Base-by-base conservation (phyloP, 1,140 invertebrate genomes). In the Euura saliciscinereae region DNA sequence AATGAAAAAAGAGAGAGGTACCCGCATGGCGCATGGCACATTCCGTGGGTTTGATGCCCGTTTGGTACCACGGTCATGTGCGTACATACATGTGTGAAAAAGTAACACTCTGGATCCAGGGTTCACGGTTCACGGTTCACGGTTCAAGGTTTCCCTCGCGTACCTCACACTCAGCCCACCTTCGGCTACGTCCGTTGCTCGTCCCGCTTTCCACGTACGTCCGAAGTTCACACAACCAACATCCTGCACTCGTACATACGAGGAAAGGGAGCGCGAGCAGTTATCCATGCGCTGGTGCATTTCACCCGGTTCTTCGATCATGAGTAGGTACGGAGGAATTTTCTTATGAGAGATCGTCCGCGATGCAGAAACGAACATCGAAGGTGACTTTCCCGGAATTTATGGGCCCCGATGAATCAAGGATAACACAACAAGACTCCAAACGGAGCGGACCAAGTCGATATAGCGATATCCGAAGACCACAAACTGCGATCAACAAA, bases 71-170 rank as follows among this genome's bases (percentile, higher is more conserved):
- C 28, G 28, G 28, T 28, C 11, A 11, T 51, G 46, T 2, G 46
- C 11, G 46, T 59, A n/a, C 6, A 59, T 59, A n/a, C n/a, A n/a
- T 59, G 51, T 59, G 5, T 5, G 51, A 3, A 59, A 59, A 5
- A 59, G 51, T 59, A 59, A 59, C 51, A 59, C 51, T 59, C 51
- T 59, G 51, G 5, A 59, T 59, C 13, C 51, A 59, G 51, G 11
- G 46, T 51, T 51, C 46, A 51, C 46, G 51, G 51, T 59, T 59
- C 51, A 59, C 51, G 51, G 51, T 59, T 59, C 51, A 59, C 51
- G 51, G 51, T 59, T 59, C 51, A 59, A 59, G 51, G 51, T n/a
- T 6, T 1, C 46, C 11, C 1, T 51, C 1, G 28, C 28, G 28
- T 28, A 28, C 28, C 28, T 28, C 28, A 28, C 28, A 28, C 28